These are phyloP conservation scores for Pseudomugil gertrudae DNA, from an alignment of 2,797 vertebrate genomes.

Conservation along the genomic window DNA sequence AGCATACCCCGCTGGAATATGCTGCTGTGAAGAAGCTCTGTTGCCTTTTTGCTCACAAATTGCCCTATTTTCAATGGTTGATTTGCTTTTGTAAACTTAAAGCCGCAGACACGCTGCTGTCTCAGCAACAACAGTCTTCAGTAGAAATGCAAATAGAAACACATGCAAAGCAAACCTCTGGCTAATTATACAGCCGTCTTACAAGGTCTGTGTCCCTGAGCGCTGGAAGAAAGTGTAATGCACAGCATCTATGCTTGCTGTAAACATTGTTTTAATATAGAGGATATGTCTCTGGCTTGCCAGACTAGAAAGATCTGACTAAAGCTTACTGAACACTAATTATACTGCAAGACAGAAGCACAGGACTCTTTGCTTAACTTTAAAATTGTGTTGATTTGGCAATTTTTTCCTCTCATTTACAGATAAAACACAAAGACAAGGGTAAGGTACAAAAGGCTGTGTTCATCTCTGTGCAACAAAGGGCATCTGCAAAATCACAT, in stretches of 20 bases:
- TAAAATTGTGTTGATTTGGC: slow-evolving; percentile 61
- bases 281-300: slow-evolving; percentile 47
- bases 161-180: slow-evolving; percentile 82
- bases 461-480: slow-evolving; percentile 29
- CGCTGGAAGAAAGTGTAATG: slow-evolving; percentile 60
- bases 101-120: slow-evolving; percentile 72
- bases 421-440: slow-evolving; percentile 46
- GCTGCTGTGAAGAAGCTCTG: slow-evolving; percentile 65
- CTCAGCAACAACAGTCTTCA: slow-evolving; percentile 80
- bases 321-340: slow-evolving; percentile 69
- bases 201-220: slow-evolving; percentile 78
- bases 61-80: slow-evolving; percentile 81
- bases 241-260: slow-evolving; percentile 61
- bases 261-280: slow-evolving; percentile 51
- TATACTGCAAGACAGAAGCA: slow-evolving; percentile 58
- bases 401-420: slow-evolving; percentile 42
- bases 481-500: slow-evolving; percentile 7
- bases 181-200: slow-evolving; percentile 79
- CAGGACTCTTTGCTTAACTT: slow-evolving; percentile 47
- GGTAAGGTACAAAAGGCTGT: slow-evolving; percentile 24
- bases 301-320: slow-evolving; percentile 50
- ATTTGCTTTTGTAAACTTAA: slow-evolving; percentile 76
- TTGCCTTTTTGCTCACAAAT: slow-evolving; percentile 86
- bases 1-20: slow-evolving; percentile 68
- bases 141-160: slow-evolving; percentile 83